Base-by-base conservation (phyloP, 1,140 invertebrate genomes). In the Chionoecetes opilio region DNA sequence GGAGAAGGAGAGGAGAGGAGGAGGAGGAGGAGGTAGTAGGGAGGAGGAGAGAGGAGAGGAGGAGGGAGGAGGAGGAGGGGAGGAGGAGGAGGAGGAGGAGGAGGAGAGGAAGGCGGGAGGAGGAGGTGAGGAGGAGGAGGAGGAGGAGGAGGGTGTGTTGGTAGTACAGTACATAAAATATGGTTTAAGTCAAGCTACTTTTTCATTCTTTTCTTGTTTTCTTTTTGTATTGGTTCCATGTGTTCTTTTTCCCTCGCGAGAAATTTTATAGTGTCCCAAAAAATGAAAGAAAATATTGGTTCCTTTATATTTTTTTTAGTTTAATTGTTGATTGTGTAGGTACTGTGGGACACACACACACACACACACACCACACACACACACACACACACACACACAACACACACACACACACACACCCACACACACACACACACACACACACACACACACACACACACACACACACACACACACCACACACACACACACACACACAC, bases 361-460 rank as follows among this genome's bases (percentile, higher is more conserved):
- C 21, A 53, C 46, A 53, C 14, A 46, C 41, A 75, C n/a, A 75
- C 63, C 63, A 11, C 11, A 21, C 63, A 75, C 63, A 21, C 21
- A 1, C 21, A 21, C 63, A 21, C 6, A 5, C 11, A n/a, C n/a
- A 75, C 63, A n/a, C 21, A 75, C 63, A 75, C 63, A 75, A 75
- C n/a, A 75, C 63, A 75, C 63, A 11, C 11, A 21, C 63, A 75
- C 63, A 21, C 21, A 1, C 21, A 21, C 63, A 21, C 6, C n/a
- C 11, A n/a, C n/a, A 75, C 63, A n/a, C 21, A 75, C 63, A 75
- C 63, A 75, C 63, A 75, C 63, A 75, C 63, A n/a, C n/a, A 75
- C 63, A 75, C n/a, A n/a, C n/a, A n/a, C 63, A 75, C 63, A n/a
- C 63, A 75, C 63, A 75, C 63, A n/a, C n/a, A 75, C 53, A 75